Evolutionary conservation across 2,797 vertebrate genomes (phyloP), one percentile per base, ranked within the genome.

Genomic region (Mycteria americana): DNA sequence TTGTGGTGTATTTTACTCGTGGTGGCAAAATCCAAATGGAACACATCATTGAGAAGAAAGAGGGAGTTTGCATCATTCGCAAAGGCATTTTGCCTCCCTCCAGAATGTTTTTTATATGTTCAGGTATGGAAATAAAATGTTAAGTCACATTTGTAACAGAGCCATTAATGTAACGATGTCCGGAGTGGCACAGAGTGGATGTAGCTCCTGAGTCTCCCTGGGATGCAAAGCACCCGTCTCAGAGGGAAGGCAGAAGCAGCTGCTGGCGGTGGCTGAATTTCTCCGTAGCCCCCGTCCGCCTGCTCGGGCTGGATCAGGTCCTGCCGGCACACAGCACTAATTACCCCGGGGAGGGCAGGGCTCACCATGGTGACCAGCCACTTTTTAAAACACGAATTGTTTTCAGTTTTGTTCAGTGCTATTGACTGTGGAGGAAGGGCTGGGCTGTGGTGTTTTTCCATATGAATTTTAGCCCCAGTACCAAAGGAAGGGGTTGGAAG

Each of bases 311-410:
- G 21, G 54, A 73, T 86, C 89, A 53, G 94, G 92, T 90, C 85
- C 96, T 91, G 78, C 93, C 62, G 54, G 91, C 97, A 96, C 97
- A 72, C 97, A 67, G 94, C 93, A 96, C 98, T 98, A 98, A 98
- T 98, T 98, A 98, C 98, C 98, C 98, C 89, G 65, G 95, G 98
- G 98, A 96, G 97, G 98, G 97, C 97, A 98, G 96, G 95, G 94
- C 97, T 97, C 97, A 37, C 97, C 98, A 97, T 98, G 97, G 98
- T 63, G 98, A 99, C 98, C 70, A 51, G 57, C 86, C 96, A 76
- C 97, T 97, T 97, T 92, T 97, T 93, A 97, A 97, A 97, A 74
- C 96, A 95, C 91, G 96, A 97, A 97, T 98, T 97, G 93, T 97
- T 97, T 95, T 97, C 94, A 78, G 97, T 97, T 97, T 97, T 97